Evolutionary conservation across 2,797 vertebrate species (phyloP), one percentile per base, ranked within the genome.

Genomic region (Sebastes melanostomus): DNA sequence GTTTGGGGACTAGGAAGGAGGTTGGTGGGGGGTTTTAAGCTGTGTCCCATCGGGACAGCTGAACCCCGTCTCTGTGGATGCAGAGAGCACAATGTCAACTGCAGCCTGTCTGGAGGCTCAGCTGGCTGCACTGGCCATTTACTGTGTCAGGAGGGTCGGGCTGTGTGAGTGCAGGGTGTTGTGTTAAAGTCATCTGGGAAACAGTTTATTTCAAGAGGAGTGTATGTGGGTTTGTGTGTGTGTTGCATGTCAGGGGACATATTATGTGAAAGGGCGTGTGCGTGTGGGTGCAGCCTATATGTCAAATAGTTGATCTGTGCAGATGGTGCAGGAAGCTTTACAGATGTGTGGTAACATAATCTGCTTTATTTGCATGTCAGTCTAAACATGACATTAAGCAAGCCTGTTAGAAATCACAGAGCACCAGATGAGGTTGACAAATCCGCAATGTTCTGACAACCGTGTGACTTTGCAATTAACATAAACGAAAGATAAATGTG

Each of bases 281-380:
- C 13, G 29, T 38, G 62, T 68, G 59, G 27, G 30, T 14, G 46
- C 24, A 59, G 70, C 34, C 61, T 70, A 66, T 65, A 83, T 87
- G 72, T 85, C 24, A 52, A 79, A 72, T 75, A 72, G 71, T 66
- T 80, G 68, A 80, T 65, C 61, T 66, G 72, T 84, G 71, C 86
- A 90, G 89, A 89, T 91, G 88, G 91, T 85, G 59, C 36, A 54
- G 72, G 59, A 82, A 85, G 86, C 87, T 79, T 88, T 92, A 83
- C 91, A 93, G 86, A 93, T 93, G 86, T 92, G 84, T 66, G 22
- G 27, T 32, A 83, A 71, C 75, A 77, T 91, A 91, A 95, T 93
- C 89, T 91, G 86, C 83, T 91, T 89, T 89, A 88, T 91, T 89
- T 90, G 86, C 71, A 56, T 89, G 81, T 88, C 79, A 87, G 75